Evolutionary conservation across 2,113 vertebrate genomes (phyloP), one percentile per base, ranked within the genome.

Genomic region (Ceyx margarethae): DNA sequence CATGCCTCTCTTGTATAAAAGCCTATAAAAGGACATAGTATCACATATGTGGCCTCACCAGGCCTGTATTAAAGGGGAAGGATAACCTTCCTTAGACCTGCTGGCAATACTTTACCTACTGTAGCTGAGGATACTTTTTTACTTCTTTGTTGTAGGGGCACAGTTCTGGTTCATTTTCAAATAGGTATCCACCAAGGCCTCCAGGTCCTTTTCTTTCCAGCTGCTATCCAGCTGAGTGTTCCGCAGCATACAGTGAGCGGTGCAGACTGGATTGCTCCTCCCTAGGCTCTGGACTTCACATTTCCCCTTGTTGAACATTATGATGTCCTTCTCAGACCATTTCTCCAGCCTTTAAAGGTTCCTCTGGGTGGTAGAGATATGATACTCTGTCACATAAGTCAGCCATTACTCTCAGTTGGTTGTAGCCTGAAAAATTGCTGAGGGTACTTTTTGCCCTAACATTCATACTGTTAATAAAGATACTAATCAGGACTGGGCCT

Each of bases 21-120:
- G 8, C 10, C 17, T 17, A 82, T 33, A 71, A 4, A 11, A 35
- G 5, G 5, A 40, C 0, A 0, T 11, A n/a, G 16, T 1, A 11
- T 3, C 71, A 4, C 12, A 31, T 3, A 3, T 18, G 1, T 28
- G 9, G 11, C 19, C 28, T 48, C 15, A 54, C 10, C 10, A 31
- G 13, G 11, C 13, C 11, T 56, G 28, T 65, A 45, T 31, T 29
- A 61, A 79, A 74, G 13, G 17, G 9, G 15, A 61, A 53, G 5
- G 12, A 46, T 19, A 10, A 46, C 7, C 3, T 57, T 7, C 11
- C 3, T 56, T 51, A 79, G 3, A 60, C 4, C 3, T 35, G 10
- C 7, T n/a, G 14, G 21, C 56, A 66, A 65, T 17, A 46, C 2
- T 61, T 40, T 16, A 14, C 40, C 6, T 81, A 7, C 11, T 37